Evolutionary conservation across 1,140 invertebrate genomes (phyloP).

Genomic region (Panagrolaimus sp.): DNA sequence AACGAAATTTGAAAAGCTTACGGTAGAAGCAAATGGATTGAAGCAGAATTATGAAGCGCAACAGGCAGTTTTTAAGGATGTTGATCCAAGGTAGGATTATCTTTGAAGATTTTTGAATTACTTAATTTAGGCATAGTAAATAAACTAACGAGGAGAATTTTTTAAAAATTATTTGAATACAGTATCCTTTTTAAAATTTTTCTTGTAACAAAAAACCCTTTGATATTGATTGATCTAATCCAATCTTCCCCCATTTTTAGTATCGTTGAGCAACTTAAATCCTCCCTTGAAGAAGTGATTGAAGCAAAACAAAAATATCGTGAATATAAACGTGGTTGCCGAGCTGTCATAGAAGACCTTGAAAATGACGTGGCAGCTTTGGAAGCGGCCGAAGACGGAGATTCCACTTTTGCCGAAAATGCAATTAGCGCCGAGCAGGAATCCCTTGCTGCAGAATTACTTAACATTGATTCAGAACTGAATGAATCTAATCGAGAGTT

Average conservation of each 20-base stretch:
- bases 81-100: background rate
- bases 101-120: too few relatives aligned
- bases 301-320: slow-evolving; percentile 49
- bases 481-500: slow-evolving; percentile 70
- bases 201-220: too few relatives aligned
- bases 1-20: background rate
- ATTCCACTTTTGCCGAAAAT: slow-evolving; percentile 24
- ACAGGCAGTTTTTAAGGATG: background rate
- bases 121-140: too few relatives aligned
- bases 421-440: background rate
- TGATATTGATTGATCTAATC: too few relatives aligned
- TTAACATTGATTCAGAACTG: slow-evolving; percentile 1
- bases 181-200: too few relatives aligned
- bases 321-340: slow-evolving; percentile 21
- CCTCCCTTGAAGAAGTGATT: slow-evolving; percentile 45
- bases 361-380: slow-evolving; percentile 20
- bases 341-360: slow-evolving; percentile 35
- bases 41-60: background rate
- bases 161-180: too few relatives aligned
- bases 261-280: slow-evolving; percentile 31
- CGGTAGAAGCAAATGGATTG: background rate
- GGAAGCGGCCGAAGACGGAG: slow-evolving; percentile 51
- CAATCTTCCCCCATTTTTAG: background rate
- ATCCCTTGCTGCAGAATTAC: background rate
- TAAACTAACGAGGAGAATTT: too few relatives aligned